These are phyloP conservation scores for Thecophora atra DNA, from an alignment of 2,888 invertebrate genomes.

Conservation along the genomic window DNA sequence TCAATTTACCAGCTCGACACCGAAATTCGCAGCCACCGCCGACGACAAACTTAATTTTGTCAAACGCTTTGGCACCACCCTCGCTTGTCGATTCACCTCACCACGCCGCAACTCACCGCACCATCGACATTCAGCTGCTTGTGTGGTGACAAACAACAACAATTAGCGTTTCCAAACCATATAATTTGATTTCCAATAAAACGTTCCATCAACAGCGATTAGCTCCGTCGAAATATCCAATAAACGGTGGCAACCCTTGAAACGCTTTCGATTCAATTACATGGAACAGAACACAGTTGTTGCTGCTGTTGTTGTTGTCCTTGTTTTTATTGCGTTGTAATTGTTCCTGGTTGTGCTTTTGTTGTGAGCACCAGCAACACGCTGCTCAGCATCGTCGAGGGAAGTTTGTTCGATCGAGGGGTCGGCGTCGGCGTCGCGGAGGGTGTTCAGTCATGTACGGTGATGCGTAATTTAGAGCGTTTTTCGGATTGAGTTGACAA, in stretches of 20 bases:
- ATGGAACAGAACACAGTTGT: constrained; percentile 28
- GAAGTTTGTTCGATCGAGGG: neutral
- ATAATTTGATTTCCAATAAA: constrained; percentile 31
- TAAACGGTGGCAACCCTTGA: constrained; percentile 30
- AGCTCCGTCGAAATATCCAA: constrained; percentile 17
- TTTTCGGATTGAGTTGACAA: constrained; percentile 18
- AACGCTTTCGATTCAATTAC: constrained; percentile 31
- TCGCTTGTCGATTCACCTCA: neutral
- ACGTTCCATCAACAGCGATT: constrained; percentile 33
- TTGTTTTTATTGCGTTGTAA: neutral
- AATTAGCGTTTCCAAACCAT: constrained; percentile 30
- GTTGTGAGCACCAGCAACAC: neutral
- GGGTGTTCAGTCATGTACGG: neutral
- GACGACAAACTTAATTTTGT: neutral
- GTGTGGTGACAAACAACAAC: constrained; percentile 5
- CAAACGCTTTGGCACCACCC: constrained; percentile 1
- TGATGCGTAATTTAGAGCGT: constrained; percentile 22
- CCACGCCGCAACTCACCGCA: neutral
- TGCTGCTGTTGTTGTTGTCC: constrained; percentile 8
- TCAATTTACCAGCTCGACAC: constrained; percentile 59
- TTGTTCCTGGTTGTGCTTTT: constrained; percentile 5
- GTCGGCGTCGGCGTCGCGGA: neutral
- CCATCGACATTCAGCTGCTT: neutral
- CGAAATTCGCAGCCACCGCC: constrained; percentile 44
- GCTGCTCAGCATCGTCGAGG: neutral